Evolutionary conservation across 2,888 invertebrate genomes (phyloP), one percentile per base, ranked within the genome.

Genomic region (Chymomyza amoena): DNA sequence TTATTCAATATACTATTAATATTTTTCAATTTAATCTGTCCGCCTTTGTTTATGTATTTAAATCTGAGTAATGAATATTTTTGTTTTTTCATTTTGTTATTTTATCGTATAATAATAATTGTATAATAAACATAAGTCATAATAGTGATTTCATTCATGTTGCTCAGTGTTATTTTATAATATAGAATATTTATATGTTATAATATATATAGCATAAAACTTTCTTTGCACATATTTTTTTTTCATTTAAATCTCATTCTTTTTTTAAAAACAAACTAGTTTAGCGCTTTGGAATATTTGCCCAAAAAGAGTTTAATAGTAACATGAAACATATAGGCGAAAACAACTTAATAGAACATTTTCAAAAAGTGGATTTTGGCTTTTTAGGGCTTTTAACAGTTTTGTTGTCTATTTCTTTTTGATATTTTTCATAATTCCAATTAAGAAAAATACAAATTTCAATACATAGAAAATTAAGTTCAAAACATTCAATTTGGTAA

Each of bases 121-220:
- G 75, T 82, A 73, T 69, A 79, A 80, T 83, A 85, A 83, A 85
- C 83, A 77, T 83, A 83, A 81, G 80, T 81, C 70, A 83, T 85
- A 79, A 76, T 80, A 83, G 80, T 84, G 68, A 77, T 72, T 68
- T 69, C 70, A 60, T 64, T 50, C 51, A 25, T 66, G 66, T 68
- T 39, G 28, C 56, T 73, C 69, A 63, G 67, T 68, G 67, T 75
- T 66, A 69, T 80, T 72, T 75, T 72, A 75, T 73, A 78, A 66
- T 60, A 64, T 66, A 69, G 71, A 70, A 80, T 80, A 76, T 76
- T 72, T 61, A 72, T 61, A 36, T 61, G 16, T 32, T 61, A 61
- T 18, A 15, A 32, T 32, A 32, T 57, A 51, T 69, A 67, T 72
- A 69, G 39, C 39, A 45, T 74, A 69, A 68, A 59, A 63, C 66